A percentile compares a stretch with the other conserved stretches of the same genome.
phyloP scores from a whole-genome alignment of 2,888 invertebrate genomes.

The Tiliacea citrago region DNA sequence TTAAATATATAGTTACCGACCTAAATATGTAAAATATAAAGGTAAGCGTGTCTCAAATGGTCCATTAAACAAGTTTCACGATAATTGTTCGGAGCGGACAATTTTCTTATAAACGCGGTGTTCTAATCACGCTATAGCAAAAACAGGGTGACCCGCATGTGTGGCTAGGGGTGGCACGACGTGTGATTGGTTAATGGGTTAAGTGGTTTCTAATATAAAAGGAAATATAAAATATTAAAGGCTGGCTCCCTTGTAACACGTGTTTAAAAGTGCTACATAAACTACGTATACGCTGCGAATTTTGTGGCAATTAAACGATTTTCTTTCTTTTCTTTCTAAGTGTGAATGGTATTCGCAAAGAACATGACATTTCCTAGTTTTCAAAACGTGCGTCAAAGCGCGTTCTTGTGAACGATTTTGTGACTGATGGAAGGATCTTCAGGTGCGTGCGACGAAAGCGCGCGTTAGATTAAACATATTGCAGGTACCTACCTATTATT shows the following conservation, averaged over 20 bases:
- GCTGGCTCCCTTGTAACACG: neutral
- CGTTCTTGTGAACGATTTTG: neutral
- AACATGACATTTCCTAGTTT: neutral
- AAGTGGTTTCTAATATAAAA: neutral
- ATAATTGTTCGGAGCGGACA: constrained; percentile 70
- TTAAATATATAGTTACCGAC: constrained; percentile 24
- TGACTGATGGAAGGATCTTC: neutral
- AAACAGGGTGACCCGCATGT: constrained; percentile 73
- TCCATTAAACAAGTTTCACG: constrained; percentile 63
- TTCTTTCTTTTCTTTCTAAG: no score
- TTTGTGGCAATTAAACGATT: no score
- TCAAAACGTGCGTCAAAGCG: neutral
- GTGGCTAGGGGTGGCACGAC: constrained; percentile 55
- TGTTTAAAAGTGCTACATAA: no score
- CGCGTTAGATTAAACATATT: neutral
- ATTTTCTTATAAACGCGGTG: constrained; percentile 71
- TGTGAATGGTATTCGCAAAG: neutral
- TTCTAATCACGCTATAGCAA: constrained; percentile 73
- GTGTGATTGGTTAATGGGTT: constrained; percentile 23
- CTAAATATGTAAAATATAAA: constrained; percentile 48
- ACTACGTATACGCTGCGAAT: no score
- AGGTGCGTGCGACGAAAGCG: neutral
- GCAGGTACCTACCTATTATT: no score
- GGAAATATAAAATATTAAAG: neutral
- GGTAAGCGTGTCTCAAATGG: constrained; percentile 46